phyloP scores from a whole-genome alignment of 2,888 invertebrate genomes.

The Lepetodrilus schrolli region DNA sequence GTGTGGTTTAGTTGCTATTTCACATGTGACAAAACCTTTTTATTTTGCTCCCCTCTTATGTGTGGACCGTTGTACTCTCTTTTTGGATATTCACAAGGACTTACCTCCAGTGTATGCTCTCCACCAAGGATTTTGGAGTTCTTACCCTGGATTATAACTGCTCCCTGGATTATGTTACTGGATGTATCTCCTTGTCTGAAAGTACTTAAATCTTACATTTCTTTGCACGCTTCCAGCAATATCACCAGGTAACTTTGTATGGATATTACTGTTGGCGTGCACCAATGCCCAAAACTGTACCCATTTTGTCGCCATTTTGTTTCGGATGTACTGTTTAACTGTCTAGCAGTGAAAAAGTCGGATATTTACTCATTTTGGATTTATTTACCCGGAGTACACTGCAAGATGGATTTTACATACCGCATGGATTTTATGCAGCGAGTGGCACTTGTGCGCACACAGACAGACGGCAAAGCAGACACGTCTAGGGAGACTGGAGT shows the following conservation, averaged over 20 bases:
- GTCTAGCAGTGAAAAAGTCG: neutral
- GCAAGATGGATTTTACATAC: neutral
- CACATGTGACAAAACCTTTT: neutral
- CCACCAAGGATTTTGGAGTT: constrained; percentile 7
- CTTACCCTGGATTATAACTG: neutral
- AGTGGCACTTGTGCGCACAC: neutral
- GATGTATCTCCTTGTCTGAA: neutral
- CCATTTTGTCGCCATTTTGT: neutral
- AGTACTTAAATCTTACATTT: neutral
- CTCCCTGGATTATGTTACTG: constrained; percentile 2
- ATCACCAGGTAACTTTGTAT: constrained; percentile 6
- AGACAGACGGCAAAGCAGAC: neutral
- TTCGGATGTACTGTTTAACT: constrained; percentile 5
- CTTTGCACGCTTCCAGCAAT: constrained; percentile 2
- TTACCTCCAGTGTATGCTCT: neutral
- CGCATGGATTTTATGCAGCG: neutral
- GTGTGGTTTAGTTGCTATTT: constrained; percentile 26
- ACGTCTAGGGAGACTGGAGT: neutral
- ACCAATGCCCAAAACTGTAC: neutral
- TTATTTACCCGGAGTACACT: neutral
- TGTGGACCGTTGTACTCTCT: constrained; percentile 20
- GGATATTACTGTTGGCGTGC: constrained; percentile 17
- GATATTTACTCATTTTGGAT: constrained; percentile 22
- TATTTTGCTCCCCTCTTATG: constrained; percentile 18
- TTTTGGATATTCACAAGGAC: neutral